Evolutionary conservation across 2,113 vertebrate genomes (phyloP).

Genomic region (Bos javanicus): DNA sequence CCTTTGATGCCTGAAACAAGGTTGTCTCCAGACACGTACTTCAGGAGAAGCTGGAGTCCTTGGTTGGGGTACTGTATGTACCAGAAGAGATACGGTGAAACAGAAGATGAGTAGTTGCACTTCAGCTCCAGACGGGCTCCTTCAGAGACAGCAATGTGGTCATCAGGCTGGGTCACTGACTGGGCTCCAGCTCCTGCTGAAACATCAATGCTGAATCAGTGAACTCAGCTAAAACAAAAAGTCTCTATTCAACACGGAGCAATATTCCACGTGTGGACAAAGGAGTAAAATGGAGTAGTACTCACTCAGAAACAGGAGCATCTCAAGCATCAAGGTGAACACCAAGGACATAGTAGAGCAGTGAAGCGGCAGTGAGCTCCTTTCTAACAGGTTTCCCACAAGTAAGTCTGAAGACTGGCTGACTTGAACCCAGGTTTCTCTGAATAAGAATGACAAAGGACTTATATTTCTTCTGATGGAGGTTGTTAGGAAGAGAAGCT

Average conservation of each 20-base stretch:
- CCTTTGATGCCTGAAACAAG: neutral
- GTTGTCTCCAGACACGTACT: fast-evolving
- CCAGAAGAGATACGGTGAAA: neutral
- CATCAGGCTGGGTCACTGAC: neutral
- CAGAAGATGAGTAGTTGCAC: neutral
- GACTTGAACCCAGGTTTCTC: neutral
- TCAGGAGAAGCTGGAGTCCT: neutral
- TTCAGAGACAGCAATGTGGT: neutral
- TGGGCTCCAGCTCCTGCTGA: neutral
- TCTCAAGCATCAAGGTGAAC: neutral
- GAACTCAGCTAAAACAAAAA: neutral
- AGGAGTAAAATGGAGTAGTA: neutral
- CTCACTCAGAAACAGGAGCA: neutral
- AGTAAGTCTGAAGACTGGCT: neutral
- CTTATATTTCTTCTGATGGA: neutral
- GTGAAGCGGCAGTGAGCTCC: neutral
- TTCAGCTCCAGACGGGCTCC: neutral
- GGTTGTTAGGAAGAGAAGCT: neutral
- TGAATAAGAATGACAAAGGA: neutral
- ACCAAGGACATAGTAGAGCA: neutral
- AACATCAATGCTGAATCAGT: neutral
- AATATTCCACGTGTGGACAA: neutral
- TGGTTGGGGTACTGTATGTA: neutral
- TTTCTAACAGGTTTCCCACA: neutral
- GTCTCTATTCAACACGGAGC: neutral